Conservation (phyloP, 2,888 invertebrate species). For the Ochropleura plecta region DNA sequence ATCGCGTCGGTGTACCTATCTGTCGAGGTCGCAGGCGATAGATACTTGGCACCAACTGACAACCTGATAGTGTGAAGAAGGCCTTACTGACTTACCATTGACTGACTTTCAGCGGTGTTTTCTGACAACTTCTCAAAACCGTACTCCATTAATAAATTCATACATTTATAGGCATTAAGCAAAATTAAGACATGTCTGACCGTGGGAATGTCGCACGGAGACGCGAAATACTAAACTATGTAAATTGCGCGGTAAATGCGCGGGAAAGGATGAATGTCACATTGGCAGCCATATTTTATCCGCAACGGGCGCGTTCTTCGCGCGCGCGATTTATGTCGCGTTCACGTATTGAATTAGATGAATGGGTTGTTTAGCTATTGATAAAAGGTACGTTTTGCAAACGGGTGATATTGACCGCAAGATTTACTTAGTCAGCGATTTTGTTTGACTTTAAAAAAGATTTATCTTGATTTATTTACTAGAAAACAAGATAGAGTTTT, state of each 20-base stretch:
- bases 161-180: constrained; percentile 41
- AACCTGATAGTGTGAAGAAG: background rate
- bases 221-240: constrained; percentile 72
- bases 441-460: constrained; percentile 40
- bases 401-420: constrained; percentile 46
- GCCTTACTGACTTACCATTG: background rate
- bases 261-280: constrained; percentile 78
- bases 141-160: constrained; percentile 14
- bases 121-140: background rate
- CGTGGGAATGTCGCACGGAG: constrained; percentile 74
- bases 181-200: constrained; percentile 67
- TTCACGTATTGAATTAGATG: constrained; percentile 73
- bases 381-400: constrained; percentile 56
- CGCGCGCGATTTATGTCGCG: constrained; percentile 70
- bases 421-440: constrained; percentile 47
- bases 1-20: background rate
- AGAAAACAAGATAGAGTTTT: background rate
- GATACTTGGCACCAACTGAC: background rate
- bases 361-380: constrained; percentile 69
- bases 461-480: constrained; percentile 14
- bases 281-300: constrained; percentile 73
- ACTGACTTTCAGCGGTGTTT: background rate
- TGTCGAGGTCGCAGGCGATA: background rate
- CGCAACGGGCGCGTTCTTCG: constrained; percentile 63
- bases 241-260: constrained; percentile 79